Base-by-base conservation (phyloP, 2,797 vertebrate genomes). In the Typhlichthys subterraneus region DNA sequence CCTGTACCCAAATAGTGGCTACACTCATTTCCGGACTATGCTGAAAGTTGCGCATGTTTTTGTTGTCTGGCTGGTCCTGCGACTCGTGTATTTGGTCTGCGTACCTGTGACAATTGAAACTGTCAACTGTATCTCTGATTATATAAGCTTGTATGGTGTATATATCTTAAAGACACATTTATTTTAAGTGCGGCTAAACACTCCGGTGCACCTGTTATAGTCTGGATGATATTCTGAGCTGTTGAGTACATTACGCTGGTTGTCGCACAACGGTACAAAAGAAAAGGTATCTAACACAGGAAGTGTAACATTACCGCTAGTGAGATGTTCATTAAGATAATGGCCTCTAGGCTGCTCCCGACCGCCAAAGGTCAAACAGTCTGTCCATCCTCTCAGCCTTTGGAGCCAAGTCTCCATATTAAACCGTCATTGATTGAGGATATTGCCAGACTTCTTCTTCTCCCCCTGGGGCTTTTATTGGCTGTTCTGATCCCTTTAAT, bases 401-500 rank as follows among this genome's bases (percentile, higher is more conserved):
- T 59, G 29, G 12, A 79, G 70, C 76, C 79, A 69, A 59, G 33
- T 56, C 74, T 70, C 59, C 48, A 52, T 65, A 66, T 62, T 68
- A 81, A 70, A 68, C 73, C 54, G 72, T 45, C 61, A 87, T 88
- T n/a, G 82, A 88, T 87, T 73, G 61, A 59, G 56, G 76, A 65
- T 82, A 72, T 59, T 65, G 69, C 75, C 72, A 54, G 70, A 57
- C 69, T 69, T 69, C 72, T 75, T 59, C 48, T 71, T 71, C 68
- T 59, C 76, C 80, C 77, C 79, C 46, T 33, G 67, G 69, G 87
- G 75, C 79, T 82, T 70, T 80, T 87, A 89, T 87, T 82, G 76
- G 79, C 84, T 81, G 73, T 72, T 83, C 78, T 89, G 85, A 91
- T 90, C 88, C 83, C 80, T 83, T 46, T 89, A 87, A 91, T 88